Percentiles rank a stretch among this genome's conserved stretches.
Conservation (phyloP, 2,797 vertebrate genomes). For the Tangara arthus region DNA sequence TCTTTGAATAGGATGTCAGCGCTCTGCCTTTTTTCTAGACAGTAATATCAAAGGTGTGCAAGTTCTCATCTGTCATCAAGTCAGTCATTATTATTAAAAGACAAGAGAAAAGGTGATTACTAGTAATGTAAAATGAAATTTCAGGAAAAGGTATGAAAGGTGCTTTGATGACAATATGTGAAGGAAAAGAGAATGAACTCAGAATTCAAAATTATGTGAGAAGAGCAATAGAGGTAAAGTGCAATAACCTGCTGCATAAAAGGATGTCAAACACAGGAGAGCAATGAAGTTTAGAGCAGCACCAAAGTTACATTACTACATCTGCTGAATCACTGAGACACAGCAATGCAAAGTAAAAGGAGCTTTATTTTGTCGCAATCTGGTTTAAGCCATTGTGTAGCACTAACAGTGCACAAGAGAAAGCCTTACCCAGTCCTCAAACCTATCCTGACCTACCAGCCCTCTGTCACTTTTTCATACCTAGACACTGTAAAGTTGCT, state of each 20-base stretch:
- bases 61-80: not conserved
- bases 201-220: not conserved
- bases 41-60: not conserved
- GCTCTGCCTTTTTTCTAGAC: not conserved
- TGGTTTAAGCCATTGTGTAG: not conserved
- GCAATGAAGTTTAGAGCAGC: not conserved
- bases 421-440: not conserved
- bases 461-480: not conserved
- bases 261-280: not conserved
- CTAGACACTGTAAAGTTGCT: not conserved
- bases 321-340: not conserved
- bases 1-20: not conserved
- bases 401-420: not conserved
- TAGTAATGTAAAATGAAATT: slow-evolving; percentile 5
- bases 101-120: slow-evolving; percentile 24
- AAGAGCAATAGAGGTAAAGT: not conserved
- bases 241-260: not conserved
- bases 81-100: not conserved
- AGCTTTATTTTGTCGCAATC: not conserved
- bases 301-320: not conserved
- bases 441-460: not conserved
- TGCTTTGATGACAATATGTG: not conserved
- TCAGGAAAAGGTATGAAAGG: not conserved
- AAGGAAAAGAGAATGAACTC: not conserved
- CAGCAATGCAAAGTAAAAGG: not conserved